Conservation (phyloP, 1,140 invertebrate species). For the Oedothorax gibbosus region DNA sequence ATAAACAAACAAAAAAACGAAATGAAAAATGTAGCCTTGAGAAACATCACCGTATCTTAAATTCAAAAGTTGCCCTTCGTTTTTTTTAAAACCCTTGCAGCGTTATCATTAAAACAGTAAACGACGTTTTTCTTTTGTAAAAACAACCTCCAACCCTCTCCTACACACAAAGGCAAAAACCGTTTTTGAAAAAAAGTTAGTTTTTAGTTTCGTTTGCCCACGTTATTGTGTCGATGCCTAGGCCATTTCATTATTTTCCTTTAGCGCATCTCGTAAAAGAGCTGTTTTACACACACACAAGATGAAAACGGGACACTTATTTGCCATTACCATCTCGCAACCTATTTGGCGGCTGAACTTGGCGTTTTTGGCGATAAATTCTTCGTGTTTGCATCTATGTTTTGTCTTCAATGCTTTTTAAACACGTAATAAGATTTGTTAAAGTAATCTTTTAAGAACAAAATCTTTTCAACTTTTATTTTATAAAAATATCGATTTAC, state of each 20-base stretch:
- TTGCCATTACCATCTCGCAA: too few relatives aligned
- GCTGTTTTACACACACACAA: not conserved
- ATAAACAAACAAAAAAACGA: not conserved
- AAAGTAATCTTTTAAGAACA: too few relatives aligned
- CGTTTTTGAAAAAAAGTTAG: not conserved
- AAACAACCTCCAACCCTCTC: not conserved
- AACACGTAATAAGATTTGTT: too few relatives aligned
- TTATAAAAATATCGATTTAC: too few relatives aligned
- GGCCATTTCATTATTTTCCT: not conserved
- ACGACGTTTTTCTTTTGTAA: constrained; percentile 1
- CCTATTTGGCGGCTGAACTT: too few relatives aligned
- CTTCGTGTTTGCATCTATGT: too few relatives aligned
- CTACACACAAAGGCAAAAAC: not conserved
- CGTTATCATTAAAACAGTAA: constrained; percentile 31
- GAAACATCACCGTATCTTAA: constrained; percentile 6
- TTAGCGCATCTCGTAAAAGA: not conserved
- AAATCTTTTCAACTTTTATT: too few relatives aligned
- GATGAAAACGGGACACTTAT: too few relatives aligned
- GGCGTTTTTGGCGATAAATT: too few relatives aligned
- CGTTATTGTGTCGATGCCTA: not conserved
- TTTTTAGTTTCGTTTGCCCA: not conserved
- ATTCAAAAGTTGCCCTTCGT: not conserved
- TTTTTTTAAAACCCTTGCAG: not conserved
- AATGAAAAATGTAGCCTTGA: not conserved
- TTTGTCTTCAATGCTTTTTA: too few relatives aligned